Base-by-base conservation (phyloP, 1,140 invertebrate genomes). In the Pteromalus puparum region DNA sequence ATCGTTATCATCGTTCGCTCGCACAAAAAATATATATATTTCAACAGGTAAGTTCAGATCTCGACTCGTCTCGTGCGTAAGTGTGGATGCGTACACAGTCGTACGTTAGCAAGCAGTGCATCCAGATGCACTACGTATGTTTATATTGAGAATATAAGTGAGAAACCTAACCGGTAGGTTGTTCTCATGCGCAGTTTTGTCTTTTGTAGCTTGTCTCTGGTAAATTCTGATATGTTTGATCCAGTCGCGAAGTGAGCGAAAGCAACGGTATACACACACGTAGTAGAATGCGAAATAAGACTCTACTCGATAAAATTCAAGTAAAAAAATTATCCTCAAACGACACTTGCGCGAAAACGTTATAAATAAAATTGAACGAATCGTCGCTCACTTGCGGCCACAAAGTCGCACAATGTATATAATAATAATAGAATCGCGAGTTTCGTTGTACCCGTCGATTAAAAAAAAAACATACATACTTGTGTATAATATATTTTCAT, bases 81-180 rank as follows among this genome's bases (percentile, higher is more conserved):
- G n/a, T 9, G 18, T 61, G 26, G n/a, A 53, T 81, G 6, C 30
- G 7, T 53, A 46, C 34, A 48, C 18, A 61, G 18, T 74, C 4
- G 42, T n/a, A 61, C 53, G 18, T 61, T n/a, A 70, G 26, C 67
- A 30, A 70, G 38, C 7, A 81, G 2, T 48, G 78, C 61, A 81
- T 81, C 78, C 34, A 70, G 67, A 81, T 72, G 42, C 61, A 81
- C 5, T 3, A 61, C 30, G 12, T 18, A 10, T 18, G 21, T 61
- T 18, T 21, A 61, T 61, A 28, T 70, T 28, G 26, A 70, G 12
- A 70, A 70, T 28, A 70, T n/a, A 73, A 53, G 42, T 18, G 24
- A n/a, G 38, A 81, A 81, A 53, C 70, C 79, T 81, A 81, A 24
- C 79, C 79, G 12, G 46, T 73, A 81, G 68, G 46, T 81, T 81